Conservation (phyloP, 2,888 invertebrate genomes). For the Limnephilus rhombicus region DNA sequence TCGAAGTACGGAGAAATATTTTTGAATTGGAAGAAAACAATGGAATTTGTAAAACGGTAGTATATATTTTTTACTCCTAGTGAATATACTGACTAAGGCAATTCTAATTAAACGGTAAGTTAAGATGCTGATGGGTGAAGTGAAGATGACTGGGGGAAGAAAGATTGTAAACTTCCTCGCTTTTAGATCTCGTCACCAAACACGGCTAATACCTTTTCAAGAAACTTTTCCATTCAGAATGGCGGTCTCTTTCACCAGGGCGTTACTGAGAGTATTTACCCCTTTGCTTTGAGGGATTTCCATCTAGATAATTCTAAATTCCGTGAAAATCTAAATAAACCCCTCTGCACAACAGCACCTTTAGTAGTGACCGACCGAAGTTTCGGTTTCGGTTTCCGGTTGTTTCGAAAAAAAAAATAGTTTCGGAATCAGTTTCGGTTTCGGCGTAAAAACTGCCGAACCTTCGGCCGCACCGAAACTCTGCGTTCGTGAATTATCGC, state of each 20-base stretch:
- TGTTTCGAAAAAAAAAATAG: no score
- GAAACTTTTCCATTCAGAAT: not conserved
- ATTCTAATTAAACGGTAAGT: not conserved
- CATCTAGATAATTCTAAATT: not conserved
- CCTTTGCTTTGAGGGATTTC: not conserved
- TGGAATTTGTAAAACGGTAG: no score
- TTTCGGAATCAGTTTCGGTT: no score
- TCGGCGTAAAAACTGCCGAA: no score
- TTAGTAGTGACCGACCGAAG: no score
- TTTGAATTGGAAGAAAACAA: no score
- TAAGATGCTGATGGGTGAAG: not conserved
- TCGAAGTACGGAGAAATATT: no score
- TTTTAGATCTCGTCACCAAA: not conserved
- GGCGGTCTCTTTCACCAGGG: not conserved
- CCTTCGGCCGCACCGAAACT: no score
- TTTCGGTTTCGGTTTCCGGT: no score
- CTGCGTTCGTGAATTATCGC: no score
- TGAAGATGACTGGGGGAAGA: not conserved
- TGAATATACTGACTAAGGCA: not conserved
- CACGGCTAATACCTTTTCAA: not conserved
- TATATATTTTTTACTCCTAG: no score
- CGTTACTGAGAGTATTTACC: not conserved
- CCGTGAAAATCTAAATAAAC: not conserved
- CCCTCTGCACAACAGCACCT: not conserved
- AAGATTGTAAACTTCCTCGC: not conserved